Evolutionary conservation across 2,888 invertebrate species (phyloP), one percentile per base, ranked within the genome.

Genomic region (Drepana falcataria): DNA sequence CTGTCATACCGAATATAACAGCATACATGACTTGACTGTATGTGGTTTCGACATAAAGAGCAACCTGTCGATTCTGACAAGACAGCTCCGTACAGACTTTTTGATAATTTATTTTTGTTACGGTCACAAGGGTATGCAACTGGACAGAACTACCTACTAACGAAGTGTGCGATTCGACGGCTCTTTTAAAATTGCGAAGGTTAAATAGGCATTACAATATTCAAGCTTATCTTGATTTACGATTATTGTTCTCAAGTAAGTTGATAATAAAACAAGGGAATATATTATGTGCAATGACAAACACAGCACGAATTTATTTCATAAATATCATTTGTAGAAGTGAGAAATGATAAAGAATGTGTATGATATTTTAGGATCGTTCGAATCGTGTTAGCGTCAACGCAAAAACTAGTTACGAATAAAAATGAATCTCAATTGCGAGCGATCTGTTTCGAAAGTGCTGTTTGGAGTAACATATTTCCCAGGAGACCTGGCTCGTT

Each of bases 401-500:
- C 51, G 51, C 41, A 34, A 51, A 51, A 40, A 9, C 7, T 51
- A 51, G 41, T 51, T 51, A 40, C 51, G 44, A 44, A 44, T 44
- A 44, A 44, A 49, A 37, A 37, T 21, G 37, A 6, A 33, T 49
- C 40, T 49, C 6, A 49, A 49, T 49, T 7, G 49, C 37, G 35
- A 3, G 49, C 37, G 37, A 51, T 51, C 40, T 40, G 51, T 51
- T 40, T 34, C 51, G 41, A 51, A 51, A 51, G 51, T 51, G 51
- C 40, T 44, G 48, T 53, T 57, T 49, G 53, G 54, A 59, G 66
- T 61, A 67, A 67, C 61, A 64, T 68, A 56, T 60, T 63, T 70
- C 76, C 68, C 75, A 75, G 69, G 65, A 70, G 60, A 55, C 55
- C 40, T 55, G 55, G 65, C 54, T 65, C 65, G 57, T 63, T 61